Evolutionary conservation across 2,888 invertebrate species (phyloP), one percentile per base, ranked within the genome.

Genomic region (Pecten maximus): DNA sequence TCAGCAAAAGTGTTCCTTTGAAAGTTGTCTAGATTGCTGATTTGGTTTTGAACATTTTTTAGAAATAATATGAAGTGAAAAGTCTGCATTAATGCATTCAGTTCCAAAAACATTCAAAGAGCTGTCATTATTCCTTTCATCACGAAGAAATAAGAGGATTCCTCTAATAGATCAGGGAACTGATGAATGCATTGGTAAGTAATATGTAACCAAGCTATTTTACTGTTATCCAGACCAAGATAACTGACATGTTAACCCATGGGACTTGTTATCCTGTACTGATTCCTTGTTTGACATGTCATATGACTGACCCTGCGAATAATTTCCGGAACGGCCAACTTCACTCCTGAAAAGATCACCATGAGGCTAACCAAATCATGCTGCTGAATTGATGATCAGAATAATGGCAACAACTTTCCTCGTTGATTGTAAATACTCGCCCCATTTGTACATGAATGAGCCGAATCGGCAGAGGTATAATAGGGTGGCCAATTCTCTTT

Each of bases 291-390:
- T 74, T 74, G 35, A 74, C 28, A 74, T 74, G 74, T 15, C 35
- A 74, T 74, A 28, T 4, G 2, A 74, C 74, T 10, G 35, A 74
- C 35, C 74, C 28, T 28, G 10, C 23, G 35, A 35, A 74, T 74
- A 74, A 74, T 74, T 74, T 74, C 74, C 74, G 35, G 28, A 12
- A 35, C 28, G 10, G 35, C 74, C 35, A 28, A 35, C 74, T 10
- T 74, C 28, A 8, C 35, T 15, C 10, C 74, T 35, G 12, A 60
- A 60, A 60, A 23, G n/a, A 74, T 74, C 74, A 74, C 74, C 74
- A 74, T 35, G 35, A 74, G 74, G 35, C 74, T 74, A 74, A 74
- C 28, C 74, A 74, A 74, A 74, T 74, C 28, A 74, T 74, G 74
- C 35, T 35, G 10, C 35, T 28, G 74, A 74, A 35, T 74, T 74